Conservation (phyloP, 2,113 vertebrate species). For the Phylloscopus trochiloides region DNA sequence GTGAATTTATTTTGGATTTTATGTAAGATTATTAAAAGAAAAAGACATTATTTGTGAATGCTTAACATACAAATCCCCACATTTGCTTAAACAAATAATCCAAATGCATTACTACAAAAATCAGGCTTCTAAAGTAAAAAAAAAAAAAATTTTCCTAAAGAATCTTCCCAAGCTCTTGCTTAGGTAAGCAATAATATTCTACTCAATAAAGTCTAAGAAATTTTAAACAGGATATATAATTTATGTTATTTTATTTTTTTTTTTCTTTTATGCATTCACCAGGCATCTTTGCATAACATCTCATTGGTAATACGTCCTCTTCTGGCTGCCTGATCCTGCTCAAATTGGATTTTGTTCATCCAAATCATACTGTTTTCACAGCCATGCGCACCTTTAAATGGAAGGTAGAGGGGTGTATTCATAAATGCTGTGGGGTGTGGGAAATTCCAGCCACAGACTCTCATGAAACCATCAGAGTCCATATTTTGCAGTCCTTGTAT, state of each 20-base stretch:
- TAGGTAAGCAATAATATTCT: background rate
- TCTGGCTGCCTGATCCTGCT: background rate
- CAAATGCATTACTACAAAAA: background rate
- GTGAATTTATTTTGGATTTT: background rate
- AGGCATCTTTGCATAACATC: background rate
- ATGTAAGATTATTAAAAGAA: background rate
- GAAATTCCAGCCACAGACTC: background rate
- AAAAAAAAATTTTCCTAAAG: background rate
- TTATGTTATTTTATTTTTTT: background rate
- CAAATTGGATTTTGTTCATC: background rate
- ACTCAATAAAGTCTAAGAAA: background rate
- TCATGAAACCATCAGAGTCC: background rate
- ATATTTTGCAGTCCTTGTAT: background rate
- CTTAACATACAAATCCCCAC: background rate
- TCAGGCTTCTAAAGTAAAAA: background rate
- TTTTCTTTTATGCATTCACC: background rate
- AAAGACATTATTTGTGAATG: background rate
- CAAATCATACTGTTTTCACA: background rate
- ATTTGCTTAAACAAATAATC: background rate
- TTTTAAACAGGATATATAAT: background rate
- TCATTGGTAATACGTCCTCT: background rate
- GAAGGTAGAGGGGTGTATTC: rapidly evolving
- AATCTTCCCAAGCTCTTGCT: background rate
- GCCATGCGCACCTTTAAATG: background rate
- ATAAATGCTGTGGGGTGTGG: background rate